Base-by-base conservation (phyloP, 2,888 invertebrate species). In the Lasioglossum pauxillum region DNA sequence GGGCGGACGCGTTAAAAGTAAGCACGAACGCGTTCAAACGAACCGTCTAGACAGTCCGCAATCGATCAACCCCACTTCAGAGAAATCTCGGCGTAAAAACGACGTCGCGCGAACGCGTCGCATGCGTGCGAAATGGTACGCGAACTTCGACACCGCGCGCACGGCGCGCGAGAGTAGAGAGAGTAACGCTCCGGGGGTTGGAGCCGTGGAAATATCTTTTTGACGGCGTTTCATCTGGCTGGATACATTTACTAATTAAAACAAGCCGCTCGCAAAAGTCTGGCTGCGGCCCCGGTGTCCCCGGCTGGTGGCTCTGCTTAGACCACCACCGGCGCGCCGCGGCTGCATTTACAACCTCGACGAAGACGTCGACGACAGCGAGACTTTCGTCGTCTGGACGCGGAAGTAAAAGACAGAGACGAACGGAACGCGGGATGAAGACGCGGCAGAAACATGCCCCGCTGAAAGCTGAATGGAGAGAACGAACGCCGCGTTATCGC, bases 241-340 rank as follows among this genome's bases (percentile, higher is more conserved):
- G 75, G 83, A 88, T 87, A 86, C 90, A 91, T 90, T 92, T 90
- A 89, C 90, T 92, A 92, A 92, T 92, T 92, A 92, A 89, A 92
- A 90, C 89, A 87, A 77, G 83, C 80, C 67, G 75, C 77, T 72
- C 78, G 83, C 31, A 87, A 88, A 83, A 88, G 86, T 82, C 85
- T 82, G 86, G 71, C 41, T 76, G n/a, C n/a, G n/a, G 84, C 57
- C 83, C 41, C 41, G 71, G 35, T 49, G 86, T n/a, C n/a, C n/a
- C 38, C 57, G 57, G n/a, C n/a, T 57, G 53, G 53, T 3, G 53
- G 23, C 80, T 44, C 75, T 79, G 78, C 83, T 85, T 86, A 80
- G 88, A 86, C 31, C 31, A 31, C 84, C 19, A 35, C 35, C 19
- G 67, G 5, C 46, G 44, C 46, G 46, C 14, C 46, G 46, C 14